These are phyloP conservation scores for Halichondria panicea DNA, from an alignment of 37 sponge, comb jelly and placozoan genomes.

Conservation along the genomic window DNA sequence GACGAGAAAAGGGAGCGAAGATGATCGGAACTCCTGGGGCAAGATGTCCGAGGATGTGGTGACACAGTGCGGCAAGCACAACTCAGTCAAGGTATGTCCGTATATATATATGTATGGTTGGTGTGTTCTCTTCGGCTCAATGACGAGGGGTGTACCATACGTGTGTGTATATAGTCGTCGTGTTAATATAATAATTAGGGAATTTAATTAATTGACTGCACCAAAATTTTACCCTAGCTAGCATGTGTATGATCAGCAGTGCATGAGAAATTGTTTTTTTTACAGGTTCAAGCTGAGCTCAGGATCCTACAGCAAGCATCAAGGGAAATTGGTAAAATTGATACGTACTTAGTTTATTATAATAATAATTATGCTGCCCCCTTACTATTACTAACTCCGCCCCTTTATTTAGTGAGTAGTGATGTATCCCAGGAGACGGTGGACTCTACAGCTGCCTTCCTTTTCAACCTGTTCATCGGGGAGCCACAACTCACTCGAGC, in stretches of 20 bases:
- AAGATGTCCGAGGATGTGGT: background rate
- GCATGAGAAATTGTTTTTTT: background rate
- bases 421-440: slow-evolving; percentile 34
- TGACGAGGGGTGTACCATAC: too few species aligned
- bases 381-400: too few species aligned
- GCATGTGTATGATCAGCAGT: too few species aligned
- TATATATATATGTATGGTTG: too few species aligned
- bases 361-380: background rate
- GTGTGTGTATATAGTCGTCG: too few species aligned
- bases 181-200: too few species aligned
- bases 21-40: background rate
- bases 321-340: slow-evolving; percentile 35
- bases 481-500: slow-evolving; percentile 21
- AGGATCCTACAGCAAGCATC: slow-evolving; percentile 32
- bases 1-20: background rate
- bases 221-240: too few species aligned
- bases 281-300: slow-evolving; percentile 27
- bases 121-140: too few species aligned
- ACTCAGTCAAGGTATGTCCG: background rate
- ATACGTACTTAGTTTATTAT: background rate
- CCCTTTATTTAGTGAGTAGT: slow-evolving; percentile 43
- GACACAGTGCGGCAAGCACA: background rate
- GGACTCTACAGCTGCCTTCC: slow-evolving; percentile 50
- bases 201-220: too few species aligned
- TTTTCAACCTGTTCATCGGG: slow-evolving; percentile 43